Conservation (phyloP, 1,140 invertebrate species). For the Plutomurus gul region DNA sequence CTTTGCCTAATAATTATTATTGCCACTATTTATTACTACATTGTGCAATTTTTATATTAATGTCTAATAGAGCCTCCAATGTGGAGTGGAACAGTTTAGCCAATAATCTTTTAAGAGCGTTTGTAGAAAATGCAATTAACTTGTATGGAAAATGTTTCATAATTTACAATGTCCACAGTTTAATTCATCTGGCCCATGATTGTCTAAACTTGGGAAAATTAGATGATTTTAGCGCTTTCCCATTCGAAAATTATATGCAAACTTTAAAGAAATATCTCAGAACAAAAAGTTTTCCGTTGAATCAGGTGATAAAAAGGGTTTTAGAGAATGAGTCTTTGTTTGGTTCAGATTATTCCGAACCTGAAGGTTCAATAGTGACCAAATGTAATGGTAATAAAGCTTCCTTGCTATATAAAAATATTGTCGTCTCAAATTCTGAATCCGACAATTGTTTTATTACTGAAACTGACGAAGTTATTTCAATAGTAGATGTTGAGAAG, state of each 20-base stretch:
- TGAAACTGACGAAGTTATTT: not conserved
- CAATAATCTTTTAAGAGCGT: slow-evolving; percentile 16
- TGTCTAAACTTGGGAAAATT: slow-evolving; percentile 57
- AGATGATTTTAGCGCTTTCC: slow-evolving; percentile 58
- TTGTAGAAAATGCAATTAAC: not conserved
- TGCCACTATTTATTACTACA: slow-evolving; percentile 39
- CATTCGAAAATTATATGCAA: slow-evolving; percentile 59
- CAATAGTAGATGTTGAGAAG: not conserved
- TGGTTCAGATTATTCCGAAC: not conserved
- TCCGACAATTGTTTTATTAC: not conserved
- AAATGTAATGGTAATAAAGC: not conserved
- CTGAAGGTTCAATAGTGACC: not conserved
- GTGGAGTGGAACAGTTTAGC: slow-evolving; percentile 44
- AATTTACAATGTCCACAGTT: slow-evolving; percentile 58
- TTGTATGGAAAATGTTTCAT: slow-evolving; percentile 3
- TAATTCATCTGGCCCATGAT: slow-evolving; percentile 58
- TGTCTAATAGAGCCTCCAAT: not conserved
- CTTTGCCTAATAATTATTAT: not conserved
- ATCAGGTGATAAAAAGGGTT: slow-evolving; percentile 37
- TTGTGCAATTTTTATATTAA: slow-evolving; percentile 27
- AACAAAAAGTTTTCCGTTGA: not conserved
- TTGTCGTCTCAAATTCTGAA: not conserved
- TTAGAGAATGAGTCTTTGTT: not conserved
- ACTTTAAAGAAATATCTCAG: slow-evolving; percentile 28
- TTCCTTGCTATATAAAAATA: not conserved